phyloP scores from a whole-genome alignment of 2,113 vertebrate genomes.

The Coracopsis vasa region DNA sequence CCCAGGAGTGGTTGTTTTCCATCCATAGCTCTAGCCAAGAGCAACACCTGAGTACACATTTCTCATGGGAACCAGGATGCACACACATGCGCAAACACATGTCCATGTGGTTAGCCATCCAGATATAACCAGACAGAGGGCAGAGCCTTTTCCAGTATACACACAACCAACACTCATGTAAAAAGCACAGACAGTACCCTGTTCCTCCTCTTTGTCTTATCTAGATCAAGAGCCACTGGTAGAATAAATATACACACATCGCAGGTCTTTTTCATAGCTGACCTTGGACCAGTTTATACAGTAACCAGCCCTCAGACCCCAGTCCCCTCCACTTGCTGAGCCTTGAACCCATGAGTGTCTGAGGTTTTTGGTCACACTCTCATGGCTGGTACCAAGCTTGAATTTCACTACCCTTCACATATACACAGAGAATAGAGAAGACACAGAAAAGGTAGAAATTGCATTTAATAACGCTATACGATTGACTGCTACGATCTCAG shows the following conservation, averaged over 20 bases:
- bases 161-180: background rate
- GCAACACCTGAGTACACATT: background rate
- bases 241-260: background rate
- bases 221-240: background rate
- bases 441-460: background rate
- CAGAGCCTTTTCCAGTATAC: background rate
- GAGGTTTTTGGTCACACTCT: background rate
- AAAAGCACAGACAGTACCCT: background rate
- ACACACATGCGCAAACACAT: fast-evolving
- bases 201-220: background rate
- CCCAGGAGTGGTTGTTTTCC: background rate
- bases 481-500: background rate
- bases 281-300: background rate
- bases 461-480: background rate
- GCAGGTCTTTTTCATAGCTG: background rate
- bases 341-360: background rate
- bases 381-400: background rate
- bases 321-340: background rate
- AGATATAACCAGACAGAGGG: background rate
- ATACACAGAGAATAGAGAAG: background rate
- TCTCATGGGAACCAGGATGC: too few species aligned
- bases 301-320: background rate
- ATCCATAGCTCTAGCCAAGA: background rate
- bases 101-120: fast-evolving
- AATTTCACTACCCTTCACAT: background rate